Evolutionary conservation across 2,797 vertebrate species (phyloP).

Genomic region (Rhodeus uyekii): DNA sequence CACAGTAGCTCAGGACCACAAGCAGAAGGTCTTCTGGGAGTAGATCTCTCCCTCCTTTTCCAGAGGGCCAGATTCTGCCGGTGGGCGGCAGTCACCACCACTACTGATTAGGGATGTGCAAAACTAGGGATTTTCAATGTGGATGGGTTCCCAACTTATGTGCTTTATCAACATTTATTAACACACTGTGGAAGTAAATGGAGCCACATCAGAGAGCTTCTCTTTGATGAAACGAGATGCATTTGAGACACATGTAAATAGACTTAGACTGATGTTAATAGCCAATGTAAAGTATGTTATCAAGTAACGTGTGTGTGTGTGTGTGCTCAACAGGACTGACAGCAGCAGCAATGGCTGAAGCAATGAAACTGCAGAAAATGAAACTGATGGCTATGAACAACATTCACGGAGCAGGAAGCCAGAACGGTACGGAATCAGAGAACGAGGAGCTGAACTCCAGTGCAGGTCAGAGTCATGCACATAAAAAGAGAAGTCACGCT

Average conservation of each 20-base stretch:
- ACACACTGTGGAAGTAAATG: not conserved
- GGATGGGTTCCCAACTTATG: not conserved
- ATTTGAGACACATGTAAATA: not conserved
- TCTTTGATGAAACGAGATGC: not conserved
- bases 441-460: constrained; percentile 85
- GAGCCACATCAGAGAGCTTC: no score
- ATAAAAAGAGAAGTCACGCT: not conserved
- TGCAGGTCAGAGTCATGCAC: constrained; percentile 70
- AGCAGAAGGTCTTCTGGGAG: constrained; percentile 18
- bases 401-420: constrained; percentile 82
- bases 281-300: not conserved
- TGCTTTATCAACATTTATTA: not conserved
- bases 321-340: constrained; percentile 70
- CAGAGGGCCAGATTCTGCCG: constrained; percentile 15
- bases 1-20: constrained; percentile 13
- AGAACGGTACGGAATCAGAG: constrained; percentile 85
- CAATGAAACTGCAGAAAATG: constrained; percentile 91
- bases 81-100: constrained; percentile 7
- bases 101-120: not conserved
- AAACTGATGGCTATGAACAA: constrained; percentile 83
- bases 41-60: constrained; percentile 2
- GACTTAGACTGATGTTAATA: constrained; percentile 24
- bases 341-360: constrained; percentile 86
- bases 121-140: not conserved
- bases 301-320: constrained; percentile 10